Base-by-base conservation (phyloP, 2,888 invertebrate species). In the Myopa testacea region DNA sequence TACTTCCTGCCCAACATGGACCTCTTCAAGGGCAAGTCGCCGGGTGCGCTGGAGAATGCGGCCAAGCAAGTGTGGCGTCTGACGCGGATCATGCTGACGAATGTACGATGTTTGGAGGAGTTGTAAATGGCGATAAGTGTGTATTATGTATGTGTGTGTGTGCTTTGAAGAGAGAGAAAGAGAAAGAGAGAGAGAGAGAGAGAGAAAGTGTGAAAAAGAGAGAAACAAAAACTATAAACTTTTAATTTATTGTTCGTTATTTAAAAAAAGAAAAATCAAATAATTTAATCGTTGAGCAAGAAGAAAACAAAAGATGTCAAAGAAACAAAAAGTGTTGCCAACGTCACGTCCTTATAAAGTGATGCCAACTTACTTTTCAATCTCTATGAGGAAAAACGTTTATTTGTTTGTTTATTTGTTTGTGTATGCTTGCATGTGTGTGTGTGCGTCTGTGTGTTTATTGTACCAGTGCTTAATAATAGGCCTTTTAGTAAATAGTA, bases 1-100 rank as follows among this genome's bases (percentile, higher is more conserved):
- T 98, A 98, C 88, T 98, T 98, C 91, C 92, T 98, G 82, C 98
- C 98, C 40, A 95, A 95, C 86, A 93, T 98, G 88, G 98, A 98
- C 90, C 91, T 98, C 79, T 96, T 98, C 90, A 96, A 96, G 88
- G 97, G 97, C 78, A 97, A 97, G 89, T 95, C 96, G 73, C 95
- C 96, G 81, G 94, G 95, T 84, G 94, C 96, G 6, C 91, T 98
- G 84, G 98, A 98, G 90, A 96, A 96, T 89, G 96, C 97, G 7
- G 96, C 97, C 79, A 97, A 97, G 90, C 95, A 96, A 89, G 95
- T 96, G 83, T 98, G 98, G 98, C 91, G 96, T 86, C 92, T 98
- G 72, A 95, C 97, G 19, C 90, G 98, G 80, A 97, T 97, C 89
- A 94, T 98, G 90, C 92, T 98, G 84, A 98, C 97, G 82, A 97